Conservation (phyloP, 2,797 vertebrate genomes). For the Yasuhikotakia modesta region DNA sequence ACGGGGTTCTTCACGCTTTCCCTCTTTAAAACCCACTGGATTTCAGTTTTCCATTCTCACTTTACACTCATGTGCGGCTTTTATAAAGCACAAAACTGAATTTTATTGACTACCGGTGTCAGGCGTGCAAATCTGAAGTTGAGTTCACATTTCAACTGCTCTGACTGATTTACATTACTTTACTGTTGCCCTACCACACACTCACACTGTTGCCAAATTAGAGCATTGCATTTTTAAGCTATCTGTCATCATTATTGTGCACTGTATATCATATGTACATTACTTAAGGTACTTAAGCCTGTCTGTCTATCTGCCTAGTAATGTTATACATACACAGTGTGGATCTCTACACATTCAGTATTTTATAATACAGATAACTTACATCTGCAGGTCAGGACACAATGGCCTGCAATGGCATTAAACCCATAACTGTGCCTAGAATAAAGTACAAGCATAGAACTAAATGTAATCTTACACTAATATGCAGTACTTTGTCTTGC, state of each 20-base stretch:
- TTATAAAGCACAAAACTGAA: conserved; percentile 34
- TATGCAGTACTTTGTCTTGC: too few species aligned
- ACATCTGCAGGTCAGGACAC: too few species aligned
- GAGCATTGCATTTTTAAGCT: not conserved
- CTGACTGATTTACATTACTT: not conserved
- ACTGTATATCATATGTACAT: too few species aligned
- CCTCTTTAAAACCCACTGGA: conserved; percentile 29
- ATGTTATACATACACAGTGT: too few species aligned
- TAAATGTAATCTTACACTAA: too few species aligned
- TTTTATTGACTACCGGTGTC: conserved; percentile 44
- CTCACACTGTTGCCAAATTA: not conserved
- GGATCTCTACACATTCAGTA: too few species aligned
- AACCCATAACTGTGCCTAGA: not conserved
- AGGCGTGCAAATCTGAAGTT: conserved; percentile 1
- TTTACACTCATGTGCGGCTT: conserved; percentile 20
- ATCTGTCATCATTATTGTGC: not conserved
- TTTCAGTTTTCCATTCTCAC: conserved; percentile 35
- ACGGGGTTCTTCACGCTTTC: conserved; percentile 6
- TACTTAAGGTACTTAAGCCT: too few species aligned
- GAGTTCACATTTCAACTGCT: conserved; percentile 5
- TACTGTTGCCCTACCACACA: not conserved
- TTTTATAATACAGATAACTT: too few species aligned
- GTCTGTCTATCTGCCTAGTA: not conserved
- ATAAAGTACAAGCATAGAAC: not conserved
- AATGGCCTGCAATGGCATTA: not conserved